A percentile compares a stretch with the other conserved stretches of the same genome.
Evolutionary conservation across 2,113 vertebrate genomes (phyloP).

Genomic region (Varanus salvator): DNA sequence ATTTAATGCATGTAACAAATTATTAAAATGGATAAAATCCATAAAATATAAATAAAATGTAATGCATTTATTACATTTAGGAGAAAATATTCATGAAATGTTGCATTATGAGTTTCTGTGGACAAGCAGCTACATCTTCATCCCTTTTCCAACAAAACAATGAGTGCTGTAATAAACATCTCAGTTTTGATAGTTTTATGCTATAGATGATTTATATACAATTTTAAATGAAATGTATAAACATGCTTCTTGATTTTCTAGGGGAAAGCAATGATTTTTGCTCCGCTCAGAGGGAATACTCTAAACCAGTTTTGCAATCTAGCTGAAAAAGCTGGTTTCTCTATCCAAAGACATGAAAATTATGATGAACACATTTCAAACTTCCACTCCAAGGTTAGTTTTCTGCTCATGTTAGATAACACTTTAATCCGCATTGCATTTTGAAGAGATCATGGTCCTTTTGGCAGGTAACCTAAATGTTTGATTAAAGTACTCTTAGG

Average conservation of each 20-base stretch:
- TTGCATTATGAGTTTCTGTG: slow-evolving; percentile 51
- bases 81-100: slow-evolving; percentile 41
- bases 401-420: slow-evolving; percentile 84
- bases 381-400: slow-evolving; percentile 94
- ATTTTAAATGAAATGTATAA: slow-evolving; percentile 69
- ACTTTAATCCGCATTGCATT: slow-evolving; percentile 85
- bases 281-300: slow-evolving; percentile 91
- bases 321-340: slow-evolving; percentile 90
- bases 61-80: slow-evolving; percentile 45
- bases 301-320: slow-evolving; percentile 91
- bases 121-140: slow-evolving; percentile 52
- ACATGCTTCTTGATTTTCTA: slow-evolving; percentile 80
- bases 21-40: not conserved
- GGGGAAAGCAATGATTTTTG: slow-evolving; percentile 94
- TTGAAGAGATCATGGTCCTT: slow-evolving; percentile 86
- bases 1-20: slow-evolving; percentile 53
- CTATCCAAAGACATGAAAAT: slow-evolving; percentile 90
- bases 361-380: slow-evolving; percentile 95
- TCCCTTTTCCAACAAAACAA: slow-evolving; percentile 53
- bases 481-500: slow-evolving; percentile 85
- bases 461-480: slow-evolving; percentile 86
- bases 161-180: slow-evolving; percentile 18
- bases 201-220: slow-evolving; percentile 63
- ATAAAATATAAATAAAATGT: slow-evolving; percentile 33
- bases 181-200: slow-evolving; percentile 53